Evolutionary conservation across 2,113 vertebrate genomes (phyloP).

Genomic region (Vicugna pacos): DNA sequence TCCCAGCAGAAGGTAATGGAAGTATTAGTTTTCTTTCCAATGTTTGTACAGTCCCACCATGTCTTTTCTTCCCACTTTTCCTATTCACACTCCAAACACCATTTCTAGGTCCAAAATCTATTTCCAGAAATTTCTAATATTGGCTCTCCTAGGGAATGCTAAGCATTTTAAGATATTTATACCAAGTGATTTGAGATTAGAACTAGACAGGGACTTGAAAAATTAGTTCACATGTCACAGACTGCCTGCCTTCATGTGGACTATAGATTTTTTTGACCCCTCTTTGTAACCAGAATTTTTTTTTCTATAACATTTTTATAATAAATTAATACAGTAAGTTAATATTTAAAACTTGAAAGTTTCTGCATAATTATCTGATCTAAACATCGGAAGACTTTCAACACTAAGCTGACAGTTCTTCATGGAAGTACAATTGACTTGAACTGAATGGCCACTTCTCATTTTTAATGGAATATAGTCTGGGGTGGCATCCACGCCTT

Average conservation of each 20-base stretch:
- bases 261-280: not conserved
- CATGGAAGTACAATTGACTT: not conserved
- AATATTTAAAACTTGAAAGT: slow-evolving; percentile 26
- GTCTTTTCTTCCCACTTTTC: not conserved
- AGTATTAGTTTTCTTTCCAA: not conserved
- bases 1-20: not conserved
- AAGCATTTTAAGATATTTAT: slow-evolving; percentile 23
- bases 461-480: not conserved
- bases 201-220: not conserved
- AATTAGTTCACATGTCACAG: not conserved
- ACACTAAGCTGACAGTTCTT: not conserved
- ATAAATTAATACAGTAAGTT: not conserved
- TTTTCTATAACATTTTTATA: slow-evolving; percentile 7
- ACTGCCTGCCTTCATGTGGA: not conserved
- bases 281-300: slow-evolving; percentile 1
- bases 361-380: not conserved
- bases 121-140: slow-evolving; percentile 27
- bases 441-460: not conserved
- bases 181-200: not conserved
- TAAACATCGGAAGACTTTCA: not conserved
- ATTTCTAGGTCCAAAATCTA: slow-evolving; percentile 35
- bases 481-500: not conserved
- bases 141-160: not conserved
- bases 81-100: not conserved
- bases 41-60: not conserved